Evolutionary conservation across 2,797 vertebrate genomes (phyloP).

Genomic region (Hyperoplus immaculatus): DNA sequence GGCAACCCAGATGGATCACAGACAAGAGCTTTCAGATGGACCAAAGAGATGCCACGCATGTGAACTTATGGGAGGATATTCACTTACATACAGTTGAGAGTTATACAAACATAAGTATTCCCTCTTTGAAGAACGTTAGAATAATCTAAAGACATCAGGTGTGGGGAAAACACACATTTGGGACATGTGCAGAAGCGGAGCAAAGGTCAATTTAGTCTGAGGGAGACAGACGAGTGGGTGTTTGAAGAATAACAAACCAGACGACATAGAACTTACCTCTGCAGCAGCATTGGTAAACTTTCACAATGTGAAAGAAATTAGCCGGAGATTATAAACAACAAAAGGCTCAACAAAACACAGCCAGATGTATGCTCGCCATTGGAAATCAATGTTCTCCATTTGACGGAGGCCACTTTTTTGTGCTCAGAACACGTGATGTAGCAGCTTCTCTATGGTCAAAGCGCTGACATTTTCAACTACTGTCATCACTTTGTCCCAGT

Average conservation of each 20-base stretch:
- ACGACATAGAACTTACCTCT: conserved; percentile 35
- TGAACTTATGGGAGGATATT: conserved; percentile 35
- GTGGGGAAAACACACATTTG: conserved; percentile 39
- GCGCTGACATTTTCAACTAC: conserved; percentile 61
- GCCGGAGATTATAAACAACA: conserved; percentile 55
- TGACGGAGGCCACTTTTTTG: conserved; percentile 50
- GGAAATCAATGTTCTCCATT: conserved; percentile 71
- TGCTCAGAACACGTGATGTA: conserved; percentile 52
- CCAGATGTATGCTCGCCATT: conserved; percentile 48
- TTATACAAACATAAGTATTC: conserved; percentile 31
- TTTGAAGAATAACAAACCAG: conserved; percentile 65
- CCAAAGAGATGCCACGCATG: conserved; percentile 52
- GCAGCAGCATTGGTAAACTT: conserved; percentile 26
- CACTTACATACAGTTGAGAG: conserved; percentile 27
- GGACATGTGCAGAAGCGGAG: neutral
- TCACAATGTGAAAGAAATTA: conserved; percentile 33
- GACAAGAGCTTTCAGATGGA: conserved; percentile 43
- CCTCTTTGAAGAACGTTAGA: conserved; percentile 5
- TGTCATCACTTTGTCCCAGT: conserved; percentile 44
- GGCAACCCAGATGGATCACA: conserved; percentile 76
- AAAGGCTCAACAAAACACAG: conserved; percentile 49
- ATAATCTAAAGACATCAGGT: conserved; percentile 12
- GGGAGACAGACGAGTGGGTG: conserved; percentile 50
- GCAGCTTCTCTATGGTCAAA: conserved; percentile 25
- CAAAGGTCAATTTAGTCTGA: conserved; percentile 59